Evolutionary conservation across 2,888 invertebrate species (phyloP).

Genomic region (Phyto melanocephala): DNA sequence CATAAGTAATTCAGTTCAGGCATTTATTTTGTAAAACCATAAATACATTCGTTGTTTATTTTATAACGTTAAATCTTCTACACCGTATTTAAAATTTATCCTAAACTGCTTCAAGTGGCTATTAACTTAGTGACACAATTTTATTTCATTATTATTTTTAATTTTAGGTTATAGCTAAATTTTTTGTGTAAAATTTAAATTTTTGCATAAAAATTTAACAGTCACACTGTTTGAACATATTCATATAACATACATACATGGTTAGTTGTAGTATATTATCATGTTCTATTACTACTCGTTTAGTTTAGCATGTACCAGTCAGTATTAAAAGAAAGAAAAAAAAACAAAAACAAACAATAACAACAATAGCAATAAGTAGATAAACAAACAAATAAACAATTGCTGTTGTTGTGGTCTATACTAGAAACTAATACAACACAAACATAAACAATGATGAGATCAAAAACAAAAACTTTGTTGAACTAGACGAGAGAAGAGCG

Average conservation of each 20-base stretch:
- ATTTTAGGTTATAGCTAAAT: neutral
- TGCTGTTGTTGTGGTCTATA: constrained; percentile 31
- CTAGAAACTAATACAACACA: constrained; percentile 45
- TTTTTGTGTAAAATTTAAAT: neutral
- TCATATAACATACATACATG: neutral
- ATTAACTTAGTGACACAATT: too few species aligned
- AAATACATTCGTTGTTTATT: too few species aligned
- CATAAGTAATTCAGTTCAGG: too few species aligned
- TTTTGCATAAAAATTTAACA: neutral
- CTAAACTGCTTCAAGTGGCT: too few species aligned
- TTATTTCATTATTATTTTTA: too few species aligned
- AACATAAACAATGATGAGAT: constrained; percentile 53
- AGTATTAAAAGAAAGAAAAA: too few species aligned
- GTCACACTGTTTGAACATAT: too few species aligned
- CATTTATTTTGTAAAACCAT: too few species aligned
- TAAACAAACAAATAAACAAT: constrained; percentile 59
- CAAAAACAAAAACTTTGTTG: neutral
- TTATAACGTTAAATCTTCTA: too few species aligned
- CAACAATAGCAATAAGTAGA: constrained; percentile 53
- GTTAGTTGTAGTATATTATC: constrained; percentile 32
- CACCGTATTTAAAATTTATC: too few species aligned
- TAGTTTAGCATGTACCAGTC: neutral
- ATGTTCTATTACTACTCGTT: neutral
- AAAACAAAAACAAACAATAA: constrained; percentile 4
- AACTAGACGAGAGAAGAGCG: neutral